Evolutionary conservation across 92 coral and sea anemone genomes (phyloP).

Genomic region (Muricea muricata): DNA sequence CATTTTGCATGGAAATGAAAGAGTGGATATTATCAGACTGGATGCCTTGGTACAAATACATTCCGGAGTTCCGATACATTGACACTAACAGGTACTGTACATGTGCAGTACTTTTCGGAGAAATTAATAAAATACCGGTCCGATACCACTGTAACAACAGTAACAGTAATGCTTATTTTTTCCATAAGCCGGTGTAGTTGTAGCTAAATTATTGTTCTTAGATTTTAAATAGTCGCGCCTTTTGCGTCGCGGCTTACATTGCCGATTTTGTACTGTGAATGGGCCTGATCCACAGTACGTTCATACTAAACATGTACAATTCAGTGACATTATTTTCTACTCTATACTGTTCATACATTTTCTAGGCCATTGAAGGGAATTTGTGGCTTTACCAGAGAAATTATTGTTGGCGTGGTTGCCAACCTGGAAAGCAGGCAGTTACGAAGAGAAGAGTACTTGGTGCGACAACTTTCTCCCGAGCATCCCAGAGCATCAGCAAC

Average conservation of each 20-base stretch:
- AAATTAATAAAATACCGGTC: neutral
- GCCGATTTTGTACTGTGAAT: neutral
- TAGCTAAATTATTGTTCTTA: neutral
- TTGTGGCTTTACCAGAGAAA: constrained; percentile 65
- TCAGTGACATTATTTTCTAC: too few relatives aligned
- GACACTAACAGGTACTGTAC: too few relatives aligned
- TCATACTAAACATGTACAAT: too few relatives aligned
- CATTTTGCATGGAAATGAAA: constrained; percentile 43
- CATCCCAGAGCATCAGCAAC: constrained; percentile 79
- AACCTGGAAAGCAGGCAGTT: constrained; percentile 66
- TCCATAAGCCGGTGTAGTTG: neutral
- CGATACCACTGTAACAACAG: neutral
- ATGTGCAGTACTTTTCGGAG: constrained; percentile 54
- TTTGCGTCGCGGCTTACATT: too few relatives aligned
- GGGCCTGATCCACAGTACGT: neutral
- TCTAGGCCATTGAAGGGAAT: constrained; percentile 66
- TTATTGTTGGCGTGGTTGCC: constrained; percentile 65
- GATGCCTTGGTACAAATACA: constrained; percentile 59
- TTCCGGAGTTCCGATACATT: constrained; percentile 38
- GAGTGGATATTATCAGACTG: constrained; percentile 68
- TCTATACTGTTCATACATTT: too few relatives aligned
- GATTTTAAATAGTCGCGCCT: neutral
- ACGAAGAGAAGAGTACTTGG: constrained; percentile 38
- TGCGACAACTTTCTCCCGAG: constrained; percentile 56
- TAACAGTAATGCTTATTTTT: too few relatives aligned